These are phyloP conservation scores for Melanogrammus aeglefinus DNA, from an alignment of 2,797 vertebrate species.

Conservation along the genomic window DNA sequence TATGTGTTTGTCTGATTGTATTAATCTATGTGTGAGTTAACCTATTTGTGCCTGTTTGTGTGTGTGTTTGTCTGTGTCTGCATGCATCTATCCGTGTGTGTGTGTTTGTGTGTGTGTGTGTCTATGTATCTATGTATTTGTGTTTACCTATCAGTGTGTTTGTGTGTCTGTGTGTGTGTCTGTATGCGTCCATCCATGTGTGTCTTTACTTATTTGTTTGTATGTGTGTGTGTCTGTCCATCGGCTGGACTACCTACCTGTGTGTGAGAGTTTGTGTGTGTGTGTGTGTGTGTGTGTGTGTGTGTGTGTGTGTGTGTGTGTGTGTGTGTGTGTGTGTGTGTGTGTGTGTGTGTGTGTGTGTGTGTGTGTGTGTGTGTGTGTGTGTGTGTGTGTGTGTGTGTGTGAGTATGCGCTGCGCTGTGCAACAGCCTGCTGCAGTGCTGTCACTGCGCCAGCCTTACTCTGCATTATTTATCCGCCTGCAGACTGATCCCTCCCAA, in stretches of 20 bases:
- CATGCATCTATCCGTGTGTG: no score
- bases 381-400: conserved; percentile 17
- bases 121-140: not conserved
- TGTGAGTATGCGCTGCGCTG: conserved; percentile 36
- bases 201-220: not conserved
- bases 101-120: not conserved
- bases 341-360: conserved; percentile 34
- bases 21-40: no score
- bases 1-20: no score
- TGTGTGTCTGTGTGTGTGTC: not conserved
- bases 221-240: conserved; percentile 4
- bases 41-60: no score
- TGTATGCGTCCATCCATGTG: not conserved
- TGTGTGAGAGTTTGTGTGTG: not conserved
- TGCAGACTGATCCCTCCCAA: conserved; percentile 69
- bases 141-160: not conserved
- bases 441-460: conserved; percentile 74
- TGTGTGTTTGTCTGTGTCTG: no score
- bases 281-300: conserved; percentile 39
- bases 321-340: conserved; percentile 4
- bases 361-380: conserved; percentile 8
- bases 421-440: conserved; percentile 73
- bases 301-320: conserved; percentile 6
- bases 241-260: not conserved
- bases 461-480: conserved; percentile 78